A percentile compares a stretch with the other conserved stretches of the same genome.
These are phyloP conservation scores for Microctonus brassicae DNA, from an alignment of 2,888 invertebrate species.

Conservation along the genomic window DNA sequence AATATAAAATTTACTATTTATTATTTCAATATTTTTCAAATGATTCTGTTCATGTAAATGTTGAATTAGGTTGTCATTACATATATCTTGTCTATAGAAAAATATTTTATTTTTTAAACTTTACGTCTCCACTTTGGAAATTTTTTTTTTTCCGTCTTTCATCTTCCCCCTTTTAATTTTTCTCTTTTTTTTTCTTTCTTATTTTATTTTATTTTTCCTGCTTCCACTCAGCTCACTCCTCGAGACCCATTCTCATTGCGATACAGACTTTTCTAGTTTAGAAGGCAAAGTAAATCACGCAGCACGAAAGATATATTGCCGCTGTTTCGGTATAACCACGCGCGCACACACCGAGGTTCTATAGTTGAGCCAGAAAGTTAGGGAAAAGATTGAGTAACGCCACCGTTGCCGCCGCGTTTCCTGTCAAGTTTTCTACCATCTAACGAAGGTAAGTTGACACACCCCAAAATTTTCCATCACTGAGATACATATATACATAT, in stretches of 20 bases:
- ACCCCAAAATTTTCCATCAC: neutral
- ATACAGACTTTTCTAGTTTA: slow-evolving; percentile 30
- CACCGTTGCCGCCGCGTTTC: neutral
- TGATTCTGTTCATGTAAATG: neutral
- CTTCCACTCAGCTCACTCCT: neutral
- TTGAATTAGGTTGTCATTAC: neutral
- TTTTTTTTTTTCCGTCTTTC: neutral
- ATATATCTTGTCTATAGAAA: neutral
- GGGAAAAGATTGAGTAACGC: slow-evolving; percentile 5
- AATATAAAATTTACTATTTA: too few species aligned
- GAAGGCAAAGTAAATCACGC: slow-evolving; percentile 35
- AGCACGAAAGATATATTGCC: slow-evolving; percentile 33
- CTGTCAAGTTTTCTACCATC: neutral
- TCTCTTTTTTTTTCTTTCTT: neutral
- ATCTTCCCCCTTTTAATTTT: neutral
- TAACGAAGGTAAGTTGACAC: slow-evolving; percentile 3
- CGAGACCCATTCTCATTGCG: neutral
- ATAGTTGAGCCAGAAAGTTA: slow-evolving; percentile 11
- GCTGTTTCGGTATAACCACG: slow-evolving; percentile 5
- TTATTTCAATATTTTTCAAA: too few species aligned
- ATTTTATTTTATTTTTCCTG: neutral
- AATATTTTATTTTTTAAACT: neutral
- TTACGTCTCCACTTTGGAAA: neutral
- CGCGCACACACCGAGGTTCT: neutral
- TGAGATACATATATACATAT: neutral